Conservation (phyloP, 2,113 vertebrate genomes). For the Plotosus lineatus region DNA sequence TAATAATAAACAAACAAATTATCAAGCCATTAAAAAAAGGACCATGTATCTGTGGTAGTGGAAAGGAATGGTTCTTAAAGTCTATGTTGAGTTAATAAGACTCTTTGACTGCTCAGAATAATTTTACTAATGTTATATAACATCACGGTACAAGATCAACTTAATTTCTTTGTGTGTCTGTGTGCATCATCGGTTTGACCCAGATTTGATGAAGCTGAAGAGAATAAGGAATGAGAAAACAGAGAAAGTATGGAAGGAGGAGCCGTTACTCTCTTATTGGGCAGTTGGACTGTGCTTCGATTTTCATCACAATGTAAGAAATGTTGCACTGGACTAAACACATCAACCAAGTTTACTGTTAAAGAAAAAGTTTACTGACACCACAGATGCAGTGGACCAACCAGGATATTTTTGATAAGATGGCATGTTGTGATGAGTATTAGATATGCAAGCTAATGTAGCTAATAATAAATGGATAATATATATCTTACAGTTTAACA, state of each 20-base stretch:
- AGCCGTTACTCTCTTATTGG: conserved; percentile 68
- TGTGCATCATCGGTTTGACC: conserved; percentile 19
- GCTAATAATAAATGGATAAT: not conserved
- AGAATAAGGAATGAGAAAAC: conserved; percentile 51
- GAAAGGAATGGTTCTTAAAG: not conserved
- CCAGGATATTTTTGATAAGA: not conserved
- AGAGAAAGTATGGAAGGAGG: conserved; percentile 63
- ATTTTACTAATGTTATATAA: not conserved
- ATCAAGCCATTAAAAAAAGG: not conserved
- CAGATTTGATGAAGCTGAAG: conserved; percentile 84
- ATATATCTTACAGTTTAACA: not conserved
- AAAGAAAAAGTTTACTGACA: not conserved
- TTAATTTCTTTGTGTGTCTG: not conserved
- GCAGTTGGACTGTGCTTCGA: conserved; percentile 86
- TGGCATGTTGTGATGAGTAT: not conserved
- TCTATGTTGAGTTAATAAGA: not conserved
- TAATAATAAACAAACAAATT: too few species aligned
- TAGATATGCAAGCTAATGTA: not conserved
- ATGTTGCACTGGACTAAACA: not conserved
- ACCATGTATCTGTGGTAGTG: not conserved
- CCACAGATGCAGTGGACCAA: not conserved
- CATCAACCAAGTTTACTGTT: not conserved
- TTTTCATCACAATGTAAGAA: conserved; percentile 82
- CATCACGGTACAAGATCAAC: not conserved
- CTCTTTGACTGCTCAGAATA: not conserved